These are phyloP conservation scores for Ernsta delagoae DNA, from an alignment of 2,888 invertebrate species.

Conservation along the genomic window DNA sequence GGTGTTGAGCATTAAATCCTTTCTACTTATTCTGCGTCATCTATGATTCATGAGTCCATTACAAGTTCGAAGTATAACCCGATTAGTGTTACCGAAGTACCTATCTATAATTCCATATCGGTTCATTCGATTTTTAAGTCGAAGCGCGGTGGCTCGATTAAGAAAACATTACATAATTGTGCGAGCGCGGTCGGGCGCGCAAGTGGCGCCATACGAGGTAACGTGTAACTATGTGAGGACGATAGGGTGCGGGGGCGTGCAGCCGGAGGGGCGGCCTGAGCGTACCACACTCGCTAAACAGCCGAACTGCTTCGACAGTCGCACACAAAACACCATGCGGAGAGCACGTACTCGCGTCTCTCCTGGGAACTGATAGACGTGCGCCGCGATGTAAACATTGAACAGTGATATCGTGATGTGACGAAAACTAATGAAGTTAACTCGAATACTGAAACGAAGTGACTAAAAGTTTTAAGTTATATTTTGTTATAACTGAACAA, in stretches of 20 bases:
- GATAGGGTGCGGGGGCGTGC: slow-evolving; percentile 65
- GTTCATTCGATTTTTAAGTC: slow-evolving; percentile 56
- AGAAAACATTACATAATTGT: slow-evolving; percentile 83
- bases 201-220: slow-evolving; percentile 80
- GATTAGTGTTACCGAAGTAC: slow-evolving; percentile 36
- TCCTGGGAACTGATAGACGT: too few species aligned
- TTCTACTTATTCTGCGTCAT: slow-evolving; percentile 45
- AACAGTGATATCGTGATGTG: slow-evolving; percentile 73
- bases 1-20: not conserved
- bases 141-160: slow-evolving; percentile 73
- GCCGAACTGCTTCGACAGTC: too few species aligned
- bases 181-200: slow-evolving; percentile 72
- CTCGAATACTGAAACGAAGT: slow-evolving; percentile 47
- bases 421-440: slow-evolving; percentile 49
- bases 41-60: slow-evolving; percentile 48
- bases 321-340: too few species aligned
- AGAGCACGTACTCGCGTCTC: too few species aligned
- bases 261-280: too few species aligned
- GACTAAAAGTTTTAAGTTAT: slow-evolving; percentile 49
- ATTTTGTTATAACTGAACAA: slow-evolving; percentile 55
- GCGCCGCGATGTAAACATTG: slow-evolving; percentile 78
- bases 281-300: too few species aligned
- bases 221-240: slow-evolving; percentile 76
- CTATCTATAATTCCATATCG: slow-evolving; percentile 55
- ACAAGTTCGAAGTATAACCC: slow-evolving; percentile 48